phyloP scores from a whole-genome alignment of 35 echinoderm and acorn worm species.

The Anneissia japonica region DNA sequence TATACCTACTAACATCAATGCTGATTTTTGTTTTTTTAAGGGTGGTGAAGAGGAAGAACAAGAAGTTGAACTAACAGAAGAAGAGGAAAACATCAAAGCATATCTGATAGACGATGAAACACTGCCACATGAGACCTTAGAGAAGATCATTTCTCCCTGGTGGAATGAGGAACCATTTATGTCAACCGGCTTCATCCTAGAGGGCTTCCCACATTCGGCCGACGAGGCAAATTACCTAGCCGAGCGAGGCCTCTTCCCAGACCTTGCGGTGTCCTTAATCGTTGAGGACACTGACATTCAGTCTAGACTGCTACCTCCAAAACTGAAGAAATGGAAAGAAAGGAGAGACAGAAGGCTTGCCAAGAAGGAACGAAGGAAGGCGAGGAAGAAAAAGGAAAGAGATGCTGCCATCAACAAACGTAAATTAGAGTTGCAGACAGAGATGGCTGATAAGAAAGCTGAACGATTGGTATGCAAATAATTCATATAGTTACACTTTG shows the following conservation, averaged over 20 bases:
- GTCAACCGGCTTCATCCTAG: slow-evolving; percentile 79
- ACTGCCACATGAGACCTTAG: slow-evolving; percentile 57
- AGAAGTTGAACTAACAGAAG: slow-evolving; percentile 74
- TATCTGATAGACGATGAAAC: slow-evolving; percentile 83
- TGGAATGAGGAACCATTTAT: slow-evolving; percentile 94
- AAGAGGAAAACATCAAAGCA: slow-evolving; percentile 93
- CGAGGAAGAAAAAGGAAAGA: slow-evolving; percentile 81
- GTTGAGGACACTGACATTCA: slow-evolving; percentile 79
- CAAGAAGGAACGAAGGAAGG: slow-evolving; percentile 56
- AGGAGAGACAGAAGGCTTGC: slow-evolving; percentile 74
- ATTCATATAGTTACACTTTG: not conserved
- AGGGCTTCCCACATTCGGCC: slow-evolving; percentile 81
- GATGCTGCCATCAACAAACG: slow-evolving; percentile 76
- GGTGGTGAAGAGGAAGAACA: slow-evolving; percentile 50
- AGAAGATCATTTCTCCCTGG: slow-evolving; percentile 85
- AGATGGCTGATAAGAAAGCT: slow-evolving; percentile 75
- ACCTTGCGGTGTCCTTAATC: slow-evolving; percentile 60
- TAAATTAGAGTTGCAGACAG: slow-evolving; percentile 69
- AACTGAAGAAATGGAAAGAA: slow-evolving; percentile 87
- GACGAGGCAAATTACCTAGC: slow-evolving; percentile 94
- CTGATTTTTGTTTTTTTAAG: not conserved
- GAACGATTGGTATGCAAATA: slow-evolving; percentile 67
- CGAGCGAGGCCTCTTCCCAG: slow-evolving; percentile 72
- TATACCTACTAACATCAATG: no score
- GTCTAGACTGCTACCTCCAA: slow-evolving; percentile 77